Conservation (phyloP, 92 coral and sea anemone genomes). For the Siderastrea radians region DNA sequence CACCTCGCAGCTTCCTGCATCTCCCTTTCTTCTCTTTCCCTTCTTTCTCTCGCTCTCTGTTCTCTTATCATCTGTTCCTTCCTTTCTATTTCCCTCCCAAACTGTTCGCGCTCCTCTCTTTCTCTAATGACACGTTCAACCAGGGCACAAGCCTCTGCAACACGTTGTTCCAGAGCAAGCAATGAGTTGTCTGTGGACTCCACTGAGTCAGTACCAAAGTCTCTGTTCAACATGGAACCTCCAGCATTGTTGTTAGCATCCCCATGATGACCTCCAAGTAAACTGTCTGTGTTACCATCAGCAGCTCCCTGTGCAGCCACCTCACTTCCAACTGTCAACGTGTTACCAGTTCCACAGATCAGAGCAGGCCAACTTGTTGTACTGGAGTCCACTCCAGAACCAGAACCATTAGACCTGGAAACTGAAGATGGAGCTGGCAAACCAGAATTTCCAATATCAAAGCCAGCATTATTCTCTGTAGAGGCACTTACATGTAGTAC, state of each 20-base stretch:
- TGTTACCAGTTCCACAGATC: too few species aligned
- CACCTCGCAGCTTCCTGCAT: conserved; percentile 16
- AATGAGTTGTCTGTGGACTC: conserved; percentile 12
- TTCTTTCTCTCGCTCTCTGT: conserved; percentile 9
- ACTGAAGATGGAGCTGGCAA: background rate
- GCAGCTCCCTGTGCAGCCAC: background rate
- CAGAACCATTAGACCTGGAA: background rate
- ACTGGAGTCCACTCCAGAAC: background rate
- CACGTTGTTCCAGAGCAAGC: conserved; percentile 24
- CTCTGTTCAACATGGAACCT: background rate
- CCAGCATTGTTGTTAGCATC: background rate
- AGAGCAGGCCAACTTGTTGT: background rate
- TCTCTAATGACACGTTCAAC: conserved; percentile 37
- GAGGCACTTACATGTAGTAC: background rate
- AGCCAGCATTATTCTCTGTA: background rate
- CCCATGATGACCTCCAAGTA: background rate
- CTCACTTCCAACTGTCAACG: background rate
- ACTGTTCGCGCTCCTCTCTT: conserved; percentile 30
- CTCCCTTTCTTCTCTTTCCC: conserved; percentile 22
- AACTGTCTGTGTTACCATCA: background rate
- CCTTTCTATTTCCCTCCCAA: conserved; percentile 16
- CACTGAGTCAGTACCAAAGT: background rate
- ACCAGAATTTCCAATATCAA: background rate
- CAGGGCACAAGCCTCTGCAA: conserved; percentile 50
- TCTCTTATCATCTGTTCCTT: conserved; percentile 21